Evolutionary conservation across 1,140 invertebrate genomes (phyloP).

Genomic region (Cepaea nemoralis): DNA sequence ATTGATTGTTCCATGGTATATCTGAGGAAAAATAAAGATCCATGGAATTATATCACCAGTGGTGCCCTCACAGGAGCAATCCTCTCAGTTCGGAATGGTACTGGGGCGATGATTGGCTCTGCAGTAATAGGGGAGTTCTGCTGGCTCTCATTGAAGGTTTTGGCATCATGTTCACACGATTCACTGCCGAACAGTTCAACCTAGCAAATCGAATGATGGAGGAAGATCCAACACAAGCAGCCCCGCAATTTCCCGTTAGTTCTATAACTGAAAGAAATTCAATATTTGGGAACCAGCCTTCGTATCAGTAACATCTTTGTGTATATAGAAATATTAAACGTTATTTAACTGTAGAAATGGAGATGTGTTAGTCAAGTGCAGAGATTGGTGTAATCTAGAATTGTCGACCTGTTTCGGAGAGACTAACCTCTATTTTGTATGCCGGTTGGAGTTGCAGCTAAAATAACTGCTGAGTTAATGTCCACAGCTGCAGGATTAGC

Average conservation of each 20-base stretch:
- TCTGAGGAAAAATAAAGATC: conserved; percentile 95
- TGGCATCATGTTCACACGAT: conserved; percentile 90
- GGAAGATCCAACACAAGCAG: conserved; percentile 17
- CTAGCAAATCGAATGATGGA: conserved; percentile 63
- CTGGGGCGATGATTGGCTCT: conserved; percentile 92
- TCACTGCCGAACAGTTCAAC: conserved; percentile 90
- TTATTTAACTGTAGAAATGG: too few relatives aligned
- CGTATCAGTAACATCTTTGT: conserved; percentile 20
- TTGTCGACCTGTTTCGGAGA: too few relatives aligned
- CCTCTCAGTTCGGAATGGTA: conserved; percentile 92
- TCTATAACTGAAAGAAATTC: conserved; percentile 16
- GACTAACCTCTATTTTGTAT: too few relatives aligned
- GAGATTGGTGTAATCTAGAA: too few relatives aligned
- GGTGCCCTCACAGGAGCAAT: conserved; percentile 95
- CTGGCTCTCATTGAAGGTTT: conserved; percentile 96
- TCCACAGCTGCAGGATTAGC: too few relatives aligned
- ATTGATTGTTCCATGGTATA: conserved; percentile 97
- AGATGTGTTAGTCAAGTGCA: too few relatives aligned
- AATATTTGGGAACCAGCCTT: conserved; percentile 33
- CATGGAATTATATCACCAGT: conserved; percentile 97
- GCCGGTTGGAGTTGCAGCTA: too few relatives aligned
- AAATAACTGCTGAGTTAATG: too few relatives aligned
- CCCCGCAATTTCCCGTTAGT: conserved; percentile 8
- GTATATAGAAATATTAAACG: too few relatives aligned
- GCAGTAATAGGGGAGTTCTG: conserved; percentile 94